These are phyloP conservation scores for Acanthosoma haemorrhoidale DNA, from an alignment of 2,888 invertebrate genomes.

Conservation along the genomic window DNA sequence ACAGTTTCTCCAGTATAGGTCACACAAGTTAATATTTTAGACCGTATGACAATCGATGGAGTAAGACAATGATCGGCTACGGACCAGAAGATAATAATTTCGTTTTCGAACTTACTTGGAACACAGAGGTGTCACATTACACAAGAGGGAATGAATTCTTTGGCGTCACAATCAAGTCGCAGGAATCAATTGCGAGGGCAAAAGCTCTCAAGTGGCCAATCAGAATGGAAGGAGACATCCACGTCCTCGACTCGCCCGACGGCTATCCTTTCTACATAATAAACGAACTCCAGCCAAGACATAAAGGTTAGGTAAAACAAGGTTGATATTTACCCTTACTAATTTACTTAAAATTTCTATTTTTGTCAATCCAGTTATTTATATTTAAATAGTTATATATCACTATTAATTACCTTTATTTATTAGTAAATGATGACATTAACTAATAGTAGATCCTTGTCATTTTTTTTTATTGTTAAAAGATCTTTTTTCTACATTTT, in stretches of 20 bases:
- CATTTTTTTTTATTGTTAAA: too few species aligned
- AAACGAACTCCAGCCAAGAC: conserved; percentile 62
- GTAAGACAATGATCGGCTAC: conserved; percentile 98
- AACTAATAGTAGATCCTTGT: too few species aligned
- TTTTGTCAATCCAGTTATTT: too few species aligned
- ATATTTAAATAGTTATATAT: too few species aligned
- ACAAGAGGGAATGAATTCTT: conserved; percentile 78
- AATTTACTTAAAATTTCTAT: not conserved
- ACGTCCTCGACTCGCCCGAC: conserved; percentile 74
- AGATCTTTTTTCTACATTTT: too few species aligned
- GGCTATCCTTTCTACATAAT: conserved; percentile 83
- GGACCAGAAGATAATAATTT: conserved; percentile 92
- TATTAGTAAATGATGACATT: too few species aligned
- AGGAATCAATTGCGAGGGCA: conserved; percentile 68
- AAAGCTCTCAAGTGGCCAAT: conserved; percentile 67
- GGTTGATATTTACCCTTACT: not conserved
- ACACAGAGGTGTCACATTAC: conserved; percentile 86
- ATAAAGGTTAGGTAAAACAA: conserved; percentile 57
- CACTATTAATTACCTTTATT: too few species aligned
- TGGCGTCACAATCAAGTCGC: conserved; percentile 77
- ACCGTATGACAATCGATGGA: conserved; percentile 97
- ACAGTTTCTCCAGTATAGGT: too few species aligned
- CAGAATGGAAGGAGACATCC: conserved; percentile 53
- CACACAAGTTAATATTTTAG: too few species aligned
- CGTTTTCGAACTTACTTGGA: conserved; percentile 94